Evolutionary conservation across 2,888 invertebrate species (phyloP).

Genomic region (Ptilodon capucinus): DNA sequence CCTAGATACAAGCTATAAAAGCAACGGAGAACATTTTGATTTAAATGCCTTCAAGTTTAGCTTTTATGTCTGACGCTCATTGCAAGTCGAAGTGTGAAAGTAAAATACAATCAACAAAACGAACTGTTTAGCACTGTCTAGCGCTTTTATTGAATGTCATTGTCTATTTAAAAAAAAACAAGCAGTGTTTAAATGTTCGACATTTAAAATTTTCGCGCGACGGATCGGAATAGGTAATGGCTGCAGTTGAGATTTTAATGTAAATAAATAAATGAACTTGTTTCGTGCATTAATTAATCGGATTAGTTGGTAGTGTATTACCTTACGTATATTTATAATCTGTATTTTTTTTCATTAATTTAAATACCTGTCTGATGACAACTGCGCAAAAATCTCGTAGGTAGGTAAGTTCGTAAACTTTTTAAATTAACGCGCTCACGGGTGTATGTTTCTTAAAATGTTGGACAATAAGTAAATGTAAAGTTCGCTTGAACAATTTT

Average conservation of each 20-base stretch:
- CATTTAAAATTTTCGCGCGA: conserved; percentile 19
- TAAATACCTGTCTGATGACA: too few species aligned
- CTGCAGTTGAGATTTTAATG: not conserved
- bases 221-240: conserved; percentile 7
- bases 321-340: too few species aligned
- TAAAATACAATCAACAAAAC: conserved; percentile 20
- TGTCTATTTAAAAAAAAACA: conserved; percentile 1
- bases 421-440: too few species aligned
- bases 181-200: not conserved
- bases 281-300: too few species aligned
- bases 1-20: not conserved
- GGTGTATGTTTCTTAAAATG: too few species aligned
- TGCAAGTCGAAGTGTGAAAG: conserved; percentile 18
- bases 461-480: too few species aligned
- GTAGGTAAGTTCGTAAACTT: too few species aligned
- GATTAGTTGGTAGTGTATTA: too few species aligned
- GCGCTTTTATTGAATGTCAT: conserved; percentile 9
- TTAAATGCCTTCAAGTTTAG: conserved; percentile 2
- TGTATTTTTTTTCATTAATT: too few species aligned
- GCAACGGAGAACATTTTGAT: conserved; percentile 9
- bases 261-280: too few species aligned
- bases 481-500: too few species aligned
- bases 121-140: conserved; percentile 8
- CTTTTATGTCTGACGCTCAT: conserved; percentile 9
- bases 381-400: too few species aligned